phyloP scores from a whole-genome alignment of 2,888 invertebrate species.

The Limnephilus rhombicus region DNA sequence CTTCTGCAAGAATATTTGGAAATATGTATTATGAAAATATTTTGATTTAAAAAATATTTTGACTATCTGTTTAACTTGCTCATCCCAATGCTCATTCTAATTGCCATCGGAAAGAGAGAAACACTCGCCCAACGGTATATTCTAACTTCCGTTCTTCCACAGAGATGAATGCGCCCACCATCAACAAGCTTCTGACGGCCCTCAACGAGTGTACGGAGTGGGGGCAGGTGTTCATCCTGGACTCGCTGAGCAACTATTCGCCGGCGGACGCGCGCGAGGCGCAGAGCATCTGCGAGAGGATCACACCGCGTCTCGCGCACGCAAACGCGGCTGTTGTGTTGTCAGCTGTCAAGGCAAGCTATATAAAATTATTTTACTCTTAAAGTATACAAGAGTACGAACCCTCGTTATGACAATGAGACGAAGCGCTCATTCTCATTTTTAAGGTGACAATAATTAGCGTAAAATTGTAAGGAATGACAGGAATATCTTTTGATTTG shows the following conservation, averaged over 20 bases:
- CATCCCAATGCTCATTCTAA: too few relatives aligned
- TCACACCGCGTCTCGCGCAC: constrained; percentile 97
- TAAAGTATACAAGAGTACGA: background rate
- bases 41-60: too few relatives aligned
- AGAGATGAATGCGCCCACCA: constrained; percentile 98
- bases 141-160: constrained; percentile 55
- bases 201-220: constrained; percentile 99
- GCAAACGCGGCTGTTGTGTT: constrained; percentile 99
- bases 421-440: background rate
- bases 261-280: constrained; percentile 98
- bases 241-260: constrained; percentile 97
- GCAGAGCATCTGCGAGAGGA: constrained; percentile 98
- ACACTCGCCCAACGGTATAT: background rate
- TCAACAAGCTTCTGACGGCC: constrained; percentile 98
- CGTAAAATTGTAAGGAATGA: background rate
- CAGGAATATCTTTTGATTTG: background rate
- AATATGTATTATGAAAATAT: too few relatives aligned
- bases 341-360: constrained; percentile 95
- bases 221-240: constrained; percentile 99
- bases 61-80: too few relatives aligned
- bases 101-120: too few relatives aligned
- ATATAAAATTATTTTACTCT: background rate
- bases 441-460: background rate
- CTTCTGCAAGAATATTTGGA: too few relatives aligned
- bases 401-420: background rate